Conservation (phyloP, 2,113 vertebrate genomes). For the Aphelocoma coerulescens region DNA sequence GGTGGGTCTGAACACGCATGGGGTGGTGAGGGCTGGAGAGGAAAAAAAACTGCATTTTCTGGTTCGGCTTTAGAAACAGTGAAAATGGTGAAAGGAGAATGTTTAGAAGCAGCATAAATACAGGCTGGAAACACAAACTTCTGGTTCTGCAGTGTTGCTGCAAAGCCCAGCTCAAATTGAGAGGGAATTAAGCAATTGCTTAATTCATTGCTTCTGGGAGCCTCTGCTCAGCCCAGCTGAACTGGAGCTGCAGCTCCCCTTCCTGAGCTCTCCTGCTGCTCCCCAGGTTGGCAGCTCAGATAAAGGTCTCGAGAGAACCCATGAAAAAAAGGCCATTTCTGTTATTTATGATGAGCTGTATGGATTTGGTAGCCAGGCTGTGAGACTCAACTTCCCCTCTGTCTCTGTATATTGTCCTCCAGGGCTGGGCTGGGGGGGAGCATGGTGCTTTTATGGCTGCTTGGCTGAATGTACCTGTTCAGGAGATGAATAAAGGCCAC, state of each 20-base stretch:
- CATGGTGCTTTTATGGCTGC: not conserved
- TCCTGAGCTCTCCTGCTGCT: fast-evolving
- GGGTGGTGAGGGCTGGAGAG: not conserved
- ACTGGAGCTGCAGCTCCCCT: not conserved
- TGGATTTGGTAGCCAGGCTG: not conserved
- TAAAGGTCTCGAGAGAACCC: not conserved
- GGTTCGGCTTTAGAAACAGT: not conserved
- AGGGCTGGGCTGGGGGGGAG: not conserved
- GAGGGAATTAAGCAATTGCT: not conserved
- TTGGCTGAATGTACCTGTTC: not conserved
- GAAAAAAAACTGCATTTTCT: not conserved
- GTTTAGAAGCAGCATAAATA: not conserved
- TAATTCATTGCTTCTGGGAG: not conserved
- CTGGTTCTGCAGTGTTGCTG: not conserved
- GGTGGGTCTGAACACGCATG: not conserved
- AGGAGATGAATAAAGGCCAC: slow-evolving; percentile 9
- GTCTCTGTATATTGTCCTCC: not conserved
- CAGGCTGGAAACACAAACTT: not conserved
- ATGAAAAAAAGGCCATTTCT: not conserved
- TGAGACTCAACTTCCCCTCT: not conserved
- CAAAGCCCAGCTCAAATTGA: not conserved
- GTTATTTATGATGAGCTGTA: not conserved
- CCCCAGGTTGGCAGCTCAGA: not conserved
- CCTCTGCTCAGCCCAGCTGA: not conserved
- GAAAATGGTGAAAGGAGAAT: not conserved